Evolutionary conservation across 2,797 vertebrate genomes (phyloP), one percentile per base, ranked within the genome.

Genomic region (Clarias platycephalus): DNA sequence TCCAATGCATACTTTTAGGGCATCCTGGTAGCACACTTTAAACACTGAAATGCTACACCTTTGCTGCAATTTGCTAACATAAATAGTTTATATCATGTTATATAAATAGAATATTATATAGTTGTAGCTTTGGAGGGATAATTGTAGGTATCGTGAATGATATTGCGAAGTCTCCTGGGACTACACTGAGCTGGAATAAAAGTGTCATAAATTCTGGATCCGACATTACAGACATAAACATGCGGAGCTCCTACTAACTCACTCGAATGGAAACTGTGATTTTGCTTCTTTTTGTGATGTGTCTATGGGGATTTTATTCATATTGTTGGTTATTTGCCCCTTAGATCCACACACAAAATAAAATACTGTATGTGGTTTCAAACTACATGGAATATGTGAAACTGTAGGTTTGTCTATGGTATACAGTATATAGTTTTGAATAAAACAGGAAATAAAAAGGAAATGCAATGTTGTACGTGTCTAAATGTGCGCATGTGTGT

Each of bases 371-470:
- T 66, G 79, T 87, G 44, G 71, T 78, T 78, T 80, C 82, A 55
- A 81, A 44, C 72, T 53, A 58, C 80, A 76, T 82, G 60, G 67
- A 80, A 82, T 82, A 82, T 83, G 88, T 77, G 57, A 62, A 88
- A 57, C 49, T 84, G 82, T 87, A 72, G 89, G 82, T 87, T 86
- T 88, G 86, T 88, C 75, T 87, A 86, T 89, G 88, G 81, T 89
- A 81, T 89, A 44, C 40, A 44, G 40, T 44, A 90, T 90, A 88
- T 87, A 90, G 87, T 90, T 91, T 90, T 88, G 82, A 91, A 91
- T 91, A 91, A 90, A 90, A 90, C 78, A 26, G 55, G 77, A 37
- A 88, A 83, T 53, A 53, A 63, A 63, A 60, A 80, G 31, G 28
- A 79, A 44, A 28, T 63, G 2, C 12, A n/a, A 62, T 8, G n/a